Base-by-base conservation (phyloP, 1,140 invertebrate species). In the Megathymus violae region DNA sequence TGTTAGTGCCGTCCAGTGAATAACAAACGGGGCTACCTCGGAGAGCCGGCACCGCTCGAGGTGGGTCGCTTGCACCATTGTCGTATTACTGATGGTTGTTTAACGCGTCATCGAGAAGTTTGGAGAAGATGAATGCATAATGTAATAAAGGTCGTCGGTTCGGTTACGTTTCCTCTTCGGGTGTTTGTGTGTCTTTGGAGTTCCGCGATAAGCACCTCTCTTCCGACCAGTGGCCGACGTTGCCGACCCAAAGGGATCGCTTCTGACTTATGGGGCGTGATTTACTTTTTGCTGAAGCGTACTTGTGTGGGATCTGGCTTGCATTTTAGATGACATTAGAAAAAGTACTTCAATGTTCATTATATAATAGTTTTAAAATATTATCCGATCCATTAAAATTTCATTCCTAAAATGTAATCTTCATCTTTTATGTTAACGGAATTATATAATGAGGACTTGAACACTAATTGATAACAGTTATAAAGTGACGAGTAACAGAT, bases 21-120 rank as follows among this genome's bases (percentile, higher is more conserved):
- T 70, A 60, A 72, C 69, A 69, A 17, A 70, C 61, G 63, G 40
- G 71, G 71, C 74, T 64, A 71, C 70, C 67, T 75, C 66, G 63
- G 64, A 70, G 65, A 65, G 71, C 74, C 68, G 70, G 63, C 74
- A 71, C 64, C 67, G 74, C 64, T 68, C 56, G 64, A 76, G 74
- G 70, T 76, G 59, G 67, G 69, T 69, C 56, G 34, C 46, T n/a
- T 11, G 25, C 15, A 38, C n/a, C 27, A 46, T 36, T 19, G 11
- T 54, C 19, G n/a, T 41, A 59, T 17, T 44, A 15, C 16, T 1
- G 11, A 51, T 52, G 22, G n/a, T 56, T 25, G 46, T 31, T 58
- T 59, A 46, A 51, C 10, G 48, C 46, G 34, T 61, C 48, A 34
- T 66, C 36, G 46, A 60, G 47, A 47, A 38, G 47, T 61, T 48